Percentiles rank a stretch among this genome's conserved stretches.
Evolutionary conservation across 1,140 invertebrate species (phyloP).

Genomic region (Augochlora pura): DNA sequence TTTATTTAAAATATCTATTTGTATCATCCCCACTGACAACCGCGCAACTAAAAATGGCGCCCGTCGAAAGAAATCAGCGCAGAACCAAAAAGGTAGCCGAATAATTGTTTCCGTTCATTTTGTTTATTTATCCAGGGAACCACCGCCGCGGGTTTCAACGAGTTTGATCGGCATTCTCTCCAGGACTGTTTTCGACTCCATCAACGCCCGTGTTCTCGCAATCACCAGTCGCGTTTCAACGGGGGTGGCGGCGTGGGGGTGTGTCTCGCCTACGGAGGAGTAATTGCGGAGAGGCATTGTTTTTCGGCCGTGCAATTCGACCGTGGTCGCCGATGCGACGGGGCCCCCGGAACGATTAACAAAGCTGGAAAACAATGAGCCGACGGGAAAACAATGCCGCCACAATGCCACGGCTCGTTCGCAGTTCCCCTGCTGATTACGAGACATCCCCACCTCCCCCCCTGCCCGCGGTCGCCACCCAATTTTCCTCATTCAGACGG

Average conservation of each 20-base stretch:
- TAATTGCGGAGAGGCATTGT: conserved; percentile 72
- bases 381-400: conserved; percentile 62
- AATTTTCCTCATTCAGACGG: neutral
- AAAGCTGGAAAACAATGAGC: conserved; percentile 74
- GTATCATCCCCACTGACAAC: too few relatives aligned
- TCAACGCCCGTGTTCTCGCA: neutral
- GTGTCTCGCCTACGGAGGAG: conserved; percentile 52
- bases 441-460: neutral
- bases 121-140: too few relatives aligned
- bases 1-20: too few relatives aligned
- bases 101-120: too few relatives aligned
- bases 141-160: too few relatives aligned
- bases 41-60: too few relatives aligned
- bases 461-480: neutral
- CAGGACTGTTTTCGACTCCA: neutral
- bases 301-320: conserved; percentile 59
- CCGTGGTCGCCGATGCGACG: neutral
- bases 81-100: too few relatives aligned
- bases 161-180: neutral
- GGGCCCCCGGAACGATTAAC: conserved; percentile 66
- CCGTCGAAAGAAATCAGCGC: too few relatives aligned
- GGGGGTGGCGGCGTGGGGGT: too few relatives aligned
- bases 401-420: conserved; percentile 67
- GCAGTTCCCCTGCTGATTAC: conserved; percentile 71
- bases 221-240: conserved; percentile 9